Conservation (phyloP, 2,797 vertebrate genomes). For the Cottoperca gobio region DNA sequence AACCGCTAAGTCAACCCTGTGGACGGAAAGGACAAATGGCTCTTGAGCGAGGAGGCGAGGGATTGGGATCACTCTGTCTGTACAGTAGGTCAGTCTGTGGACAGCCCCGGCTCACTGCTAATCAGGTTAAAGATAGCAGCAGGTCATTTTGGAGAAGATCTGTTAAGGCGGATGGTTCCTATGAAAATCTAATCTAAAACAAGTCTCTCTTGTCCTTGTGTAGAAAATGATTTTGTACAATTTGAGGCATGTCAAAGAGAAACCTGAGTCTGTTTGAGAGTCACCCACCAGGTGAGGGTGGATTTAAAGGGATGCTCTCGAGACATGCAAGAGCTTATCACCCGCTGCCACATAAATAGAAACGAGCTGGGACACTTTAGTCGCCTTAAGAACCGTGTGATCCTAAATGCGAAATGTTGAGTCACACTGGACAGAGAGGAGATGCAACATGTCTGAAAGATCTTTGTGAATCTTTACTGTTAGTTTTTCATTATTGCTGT, state of each 20-base stretch:
- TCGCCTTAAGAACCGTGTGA: conserved; percentile 59
- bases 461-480: no score
- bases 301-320: conserved; percentile 30
- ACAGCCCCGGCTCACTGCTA: conserved; percentile 58
- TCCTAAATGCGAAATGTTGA: conserved; percentile 46
- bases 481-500: no score
- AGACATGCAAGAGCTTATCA: conserved; percentile 45
- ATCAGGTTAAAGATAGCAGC: no score
- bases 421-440: conserved; percentile 35
- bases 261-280: neutral
- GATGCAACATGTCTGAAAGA: no score
- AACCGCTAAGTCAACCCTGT: neutral
- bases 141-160: conserved; percentile 22
- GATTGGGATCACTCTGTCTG: conserved; percentile 71
- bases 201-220: no score
- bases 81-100: conserved; percentile 62
- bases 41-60: conserved; percentile 26
- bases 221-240: neutral
- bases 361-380: conserved; percentile 13
- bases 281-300: conserved; percentile 4
- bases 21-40: conserved; percentile 1
- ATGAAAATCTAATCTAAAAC: neutral
- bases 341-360: conserved; percentile 52
- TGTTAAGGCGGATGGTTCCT: neutral
- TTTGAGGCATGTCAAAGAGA: neutral